Conservation (phyloP, 2,888 invertebrate species). For the Campopleginae sp. region DNA sequence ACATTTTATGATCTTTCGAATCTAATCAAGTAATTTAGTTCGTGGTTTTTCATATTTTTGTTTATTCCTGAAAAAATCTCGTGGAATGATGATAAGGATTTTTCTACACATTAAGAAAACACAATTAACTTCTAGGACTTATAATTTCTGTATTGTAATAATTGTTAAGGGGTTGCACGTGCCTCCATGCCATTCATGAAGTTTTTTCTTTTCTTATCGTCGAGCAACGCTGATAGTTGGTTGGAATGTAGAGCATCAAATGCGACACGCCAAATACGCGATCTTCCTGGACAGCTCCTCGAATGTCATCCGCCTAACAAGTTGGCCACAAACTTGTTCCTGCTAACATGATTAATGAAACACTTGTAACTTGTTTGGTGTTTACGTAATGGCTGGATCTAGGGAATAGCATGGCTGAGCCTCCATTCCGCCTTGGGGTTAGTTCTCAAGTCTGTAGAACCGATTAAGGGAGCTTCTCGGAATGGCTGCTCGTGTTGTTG, state of each 20-base stretch:
- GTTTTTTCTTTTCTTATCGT: background rate
- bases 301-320: constrained; percentile 74
- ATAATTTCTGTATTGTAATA: background rate
- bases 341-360: constrained; percentile 80
- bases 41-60: background rate
- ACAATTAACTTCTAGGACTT: background rate
- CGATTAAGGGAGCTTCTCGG: constrained; percentile 46
- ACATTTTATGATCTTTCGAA: too few relatives aligned
- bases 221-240: background rate
- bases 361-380: constrained; percentile 78
- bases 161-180: background rate
- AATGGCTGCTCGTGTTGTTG: constrained; percentile 10
- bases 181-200: background rate
- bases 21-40: too few relatives aligned
- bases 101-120: background rate
- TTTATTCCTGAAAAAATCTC: background rate
- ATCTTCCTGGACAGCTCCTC: constrained; percentile 49
- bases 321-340: constrained; percentile 75
- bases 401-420: constrained; percentile 26
- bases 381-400: constrained; percentile 76
- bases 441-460: constrained; percentile 28
- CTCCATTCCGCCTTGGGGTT: constrained; percentile 7
- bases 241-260: constrained; percentile 31
- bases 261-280: constrained; percentile 22
- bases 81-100: background rate